phyloP scores from a whole-genome alignment of 2,113 vertebrate genomes.

The Carettochelys insculpta region DNA sequence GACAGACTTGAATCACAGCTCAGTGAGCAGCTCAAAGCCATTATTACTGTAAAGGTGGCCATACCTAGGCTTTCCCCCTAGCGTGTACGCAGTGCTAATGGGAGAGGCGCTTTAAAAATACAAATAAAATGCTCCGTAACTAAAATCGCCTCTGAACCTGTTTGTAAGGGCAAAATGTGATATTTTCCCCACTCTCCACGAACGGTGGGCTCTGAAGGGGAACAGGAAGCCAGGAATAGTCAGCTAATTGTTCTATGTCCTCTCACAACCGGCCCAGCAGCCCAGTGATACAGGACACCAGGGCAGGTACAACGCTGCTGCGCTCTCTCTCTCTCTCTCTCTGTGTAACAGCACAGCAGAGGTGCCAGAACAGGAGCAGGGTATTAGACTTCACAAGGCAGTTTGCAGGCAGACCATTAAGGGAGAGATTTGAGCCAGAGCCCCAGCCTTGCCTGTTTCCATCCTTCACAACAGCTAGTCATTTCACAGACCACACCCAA shows the following conservation, averaged over 20 bases:
- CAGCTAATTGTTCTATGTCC: neutral
- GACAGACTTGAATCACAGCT: neutral
- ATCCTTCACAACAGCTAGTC: neutral
- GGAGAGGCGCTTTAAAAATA: neutral
- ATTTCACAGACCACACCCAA: neutral
- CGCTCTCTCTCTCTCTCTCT: too few relatives aligned
- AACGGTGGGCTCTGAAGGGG: too few relatives aligned
- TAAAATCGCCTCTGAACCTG: neutral
- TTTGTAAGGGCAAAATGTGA: neutral
- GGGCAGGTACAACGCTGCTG: too few relatives aligned
- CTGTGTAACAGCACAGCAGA: neutral
- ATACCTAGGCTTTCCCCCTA: neutral
- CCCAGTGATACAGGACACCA: too few relatives aligned
- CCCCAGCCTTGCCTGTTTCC: neutral
- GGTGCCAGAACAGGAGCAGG: neutral
- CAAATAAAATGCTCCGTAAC: neutral
- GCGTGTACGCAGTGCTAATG: neutral
- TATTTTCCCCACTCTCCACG: neutral
- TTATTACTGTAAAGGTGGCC: neutral
- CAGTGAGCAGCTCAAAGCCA: neutral
- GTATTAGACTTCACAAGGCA: neutral
- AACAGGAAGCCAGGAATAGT: neutral
- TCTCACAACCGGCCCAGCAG: neutral
- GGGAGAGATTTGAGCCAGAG: too few relatives aligned
- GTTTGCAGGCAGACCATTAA: neutral